Evolutionary conservation across 2,797 vertebrate genomes (phyloP).

Genomic region (Gallinago solitaria): DNA sequence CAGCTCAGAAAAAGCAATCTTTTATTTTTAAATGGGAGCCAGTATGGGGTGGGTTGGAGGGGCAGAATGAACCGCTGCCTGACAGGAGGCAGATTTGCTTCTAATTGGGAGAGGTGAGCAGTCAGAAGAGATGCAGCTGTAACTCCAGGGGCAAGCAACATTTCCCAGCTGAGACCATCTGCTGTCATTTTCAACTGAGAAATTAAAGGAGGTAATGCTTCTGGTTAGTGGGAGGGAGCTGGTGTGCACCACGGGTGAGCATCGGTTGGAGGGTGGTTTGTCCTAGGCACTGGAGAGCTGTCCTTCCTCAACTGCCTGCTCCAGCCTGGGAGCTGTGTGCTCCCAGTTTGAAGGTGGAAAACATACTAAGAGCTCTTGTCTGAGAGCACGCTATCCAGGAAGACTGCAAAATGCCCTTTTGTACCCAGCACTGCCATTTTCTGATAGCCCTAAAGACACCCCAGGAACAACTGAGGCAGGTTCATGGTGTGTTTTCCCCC

Average conservation of each 20-base stretch:
- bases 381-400: not conserved
- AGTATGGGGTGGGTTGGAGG: slow-evolving; percentile 2
- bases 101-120: slow-evolving; percentile 52
- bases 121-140: not conserved
- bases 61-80: slow-evolving; percentile 12
- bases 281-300: not conserved
- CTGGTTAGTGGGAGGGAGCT: not conserved
- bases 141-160: not conserved
- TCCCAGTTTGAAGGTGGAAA: not conserved
- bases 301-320: not conserved
- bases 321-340: not conserved
- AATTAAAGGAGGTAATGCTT: not conserved
- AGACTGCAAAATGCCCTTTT: not conserved
- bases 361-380: not conserved
- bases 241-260: not conserved
- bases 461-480: not conserved
- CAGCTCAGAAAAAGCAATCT: slow-evolving; percentile 44
- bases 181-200: not conserved
- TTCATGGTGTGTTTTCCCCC: not conserved
- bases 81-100: slow-evolving; percentile 41
- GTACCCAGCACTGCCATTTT: not conserved
- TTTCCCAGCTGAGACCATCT: slow-evolving; percentile 43
- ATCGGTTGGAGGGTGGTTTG: rapidly evolving
- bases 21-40: slow-evolving; percentile 60
- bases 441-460: not conserved